These are phyloP conservation scores for Amphibalanus amphitrite DNA, from an alignment of 1,140 invertebrate genomes.

Conservation along the genomic window DNA sequence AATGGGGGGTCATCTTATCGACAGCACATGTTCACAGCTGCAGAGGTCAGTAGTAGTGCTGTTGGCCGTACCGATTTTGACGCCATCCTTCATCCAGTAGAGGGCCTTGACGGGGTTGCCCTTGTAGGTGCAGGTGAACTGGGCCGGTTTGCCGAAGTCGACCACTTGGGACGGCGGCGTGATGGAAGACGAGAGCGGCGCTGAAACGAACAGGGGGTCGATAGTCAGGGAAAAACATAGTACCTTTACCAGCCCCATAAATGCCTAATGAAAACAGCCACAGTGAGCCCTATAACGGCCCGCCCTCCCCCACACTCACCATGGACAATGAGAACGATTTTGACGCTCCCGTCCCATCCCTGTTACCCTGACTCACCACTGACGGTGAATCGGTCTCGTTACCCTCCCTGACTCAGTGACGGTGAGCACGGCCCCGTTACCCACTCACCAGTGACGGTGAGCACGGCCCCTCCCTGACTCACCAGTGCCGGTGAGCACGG, in stretches of 20 bases:
- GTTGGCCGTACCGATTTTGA: constrained; percentile 2
- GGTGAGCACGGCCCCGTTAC: too few relatives aligned
- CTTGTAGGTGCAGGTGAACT: constrained; percentile 73
- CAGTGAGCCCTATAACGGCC: too few relatives aligned
- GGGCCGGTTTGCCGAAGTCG: constrained; percentile 75
- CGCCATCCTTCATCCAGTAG: constrained; percentile 79
- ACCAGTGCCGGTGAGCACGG: too few relatives aligned
- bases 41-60: neutral
- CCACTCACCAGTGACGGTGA: too few relatives aligned
- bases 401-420: too few relatives aligned
- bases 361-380: too few relatives aligned
- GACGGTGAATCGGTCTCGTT: too few relatives aligned
- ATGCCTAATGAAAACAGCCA: too few relatives aligned
- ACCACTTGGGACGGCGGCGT: constrained; percentile 78
- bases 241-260: too few relatives aligned
- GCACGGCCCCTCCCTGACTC: too few relatives aligned
- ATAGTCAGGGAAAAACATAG: too few relatives aligned
- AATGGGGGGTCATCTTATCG: neutral
- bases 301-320: constrained; percentile 28
- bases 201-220: neutral
- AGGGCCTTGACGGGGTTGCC: constrained; percentile 77
- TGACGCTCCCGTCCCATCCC: too few relatives aligned
- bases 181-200: constrained; percentile 60
- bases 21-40: neutral
- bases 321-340: constrained; percentile 79